These are phyloP conservation scores for Trypoxylus dichotomus DNA, from an alignment of 1,140 invertebrate genomes.

Conservation along the genomic window DNA sequence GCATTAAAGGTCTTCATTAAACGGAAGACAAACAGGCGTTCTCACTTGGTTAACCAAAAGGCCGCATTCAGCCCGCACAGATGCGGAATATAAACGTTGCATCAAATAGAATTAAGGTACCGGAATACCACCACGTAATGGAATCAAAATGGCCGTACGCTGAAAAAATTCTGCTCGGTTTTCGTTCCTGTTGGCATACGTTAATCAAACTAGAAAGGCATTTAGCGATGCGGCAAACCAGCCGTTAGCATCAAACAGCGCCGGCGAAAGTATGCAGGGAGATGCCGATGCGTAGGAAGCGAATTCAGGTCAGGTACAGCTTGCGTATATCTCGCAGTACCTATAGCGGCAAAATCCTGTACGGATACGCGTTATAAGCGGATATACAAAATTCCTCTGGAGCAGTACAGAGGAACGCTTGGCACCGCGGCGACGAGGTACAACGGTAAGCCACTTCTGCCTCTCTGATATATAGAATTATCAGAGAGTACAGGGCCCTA, in stretches of 20 bases:
- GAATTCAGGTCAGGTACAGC: background rate
- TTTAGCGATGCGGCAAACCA: background rate
- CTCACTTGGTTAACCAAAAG: no score
- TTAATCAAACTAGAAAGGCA: background rate
- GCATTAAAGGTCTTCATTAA: no score
- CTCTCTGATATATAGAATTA: constrained; percentile 48
- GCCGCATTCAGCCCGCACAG: no score
- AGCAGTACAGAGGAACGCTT: no score
- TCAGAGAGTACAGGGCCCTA: constrained; percentile 50
- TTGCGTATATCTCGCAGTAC: background rate
- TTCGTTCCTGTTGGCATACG: background rate
- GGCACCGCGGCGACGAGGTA: constrained; percentile 31
- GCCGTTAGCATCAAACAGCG: background rate
- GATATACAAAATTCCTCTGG: constrained; percentile 6
- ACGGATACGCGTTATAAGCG: background rate
- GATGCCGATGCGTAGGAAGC: background rate
- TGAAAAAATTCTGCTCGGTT: background rate
- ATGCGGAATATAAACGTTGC: no score
- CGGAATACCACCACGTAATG: no score
- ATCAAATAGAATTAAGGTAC: no score
- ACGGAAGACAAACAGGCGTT: no score
- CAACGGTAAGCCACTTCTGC: background rate
- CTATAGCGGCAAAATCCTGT: no score
- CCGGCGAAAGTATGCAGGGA: background rate
- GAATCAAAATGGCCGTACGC: background rate